phyloP scores from a whole-genome alignment of 2,113 vertebrate genomes.

The Pluvianellus socialis region DNA sequence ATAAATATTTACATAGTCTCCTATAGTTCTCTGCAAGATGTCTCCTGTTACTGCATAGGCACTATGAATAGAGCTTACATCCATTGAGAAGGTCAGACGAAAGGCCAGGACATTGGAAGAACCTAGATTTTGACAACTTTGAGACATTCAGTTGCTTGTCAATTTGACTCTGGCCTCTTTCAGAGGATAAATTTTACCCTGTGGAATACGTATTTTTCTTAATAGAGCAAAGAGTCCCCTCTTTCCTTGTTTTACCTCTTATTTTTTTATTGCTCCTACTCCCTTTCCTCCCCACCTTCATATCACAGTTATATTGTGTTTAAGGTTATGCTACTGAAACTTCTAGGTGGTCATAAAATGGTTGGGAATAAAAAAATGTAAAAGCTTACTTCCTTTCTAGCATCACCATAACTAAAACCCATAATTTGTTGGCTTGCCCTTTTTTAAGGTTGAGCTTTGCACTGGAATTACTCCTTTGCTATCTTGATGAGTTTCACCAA shows the following conservation, averaged over 20 bases:
- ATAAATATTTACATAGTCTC: background rate
- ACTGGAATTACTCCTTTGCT: background rate
- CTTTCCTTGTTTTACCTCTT: background rate
- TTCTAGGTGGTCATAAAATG: background rate
- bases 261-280: background rate
- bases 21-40: background rate
- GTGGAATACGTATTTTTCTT: too few relatives aligned
- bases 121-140: background rate
- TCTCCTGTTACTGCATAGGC: background rate
- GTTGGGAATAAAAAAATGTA: background rate
- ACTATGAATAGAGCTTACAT: background rate
- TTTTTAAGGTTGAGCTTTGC: background rate
- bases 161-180: background rate
- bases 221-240: background rate
- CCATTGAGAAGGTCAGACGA: background rate
- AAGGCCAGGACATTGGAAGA: background rate
- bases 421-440: background rate
- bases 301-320: background rate
- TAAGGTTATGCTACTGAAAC: background rate
- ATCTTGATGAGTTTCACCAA: background rate
- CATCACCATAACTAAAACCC: fast-evolving
- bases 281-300: background rate
- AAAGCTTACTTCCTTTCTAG: background rate
- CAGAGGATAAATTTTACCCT: background rate
- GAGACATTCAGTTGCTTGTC: background rate